A percentile compares a stretch with the other conserved stretches of the same genome.
Evolutionary conservation across 2,888 invertebrate genomes (phyloP).

Genomic region (Suillia variegata): DNA sequence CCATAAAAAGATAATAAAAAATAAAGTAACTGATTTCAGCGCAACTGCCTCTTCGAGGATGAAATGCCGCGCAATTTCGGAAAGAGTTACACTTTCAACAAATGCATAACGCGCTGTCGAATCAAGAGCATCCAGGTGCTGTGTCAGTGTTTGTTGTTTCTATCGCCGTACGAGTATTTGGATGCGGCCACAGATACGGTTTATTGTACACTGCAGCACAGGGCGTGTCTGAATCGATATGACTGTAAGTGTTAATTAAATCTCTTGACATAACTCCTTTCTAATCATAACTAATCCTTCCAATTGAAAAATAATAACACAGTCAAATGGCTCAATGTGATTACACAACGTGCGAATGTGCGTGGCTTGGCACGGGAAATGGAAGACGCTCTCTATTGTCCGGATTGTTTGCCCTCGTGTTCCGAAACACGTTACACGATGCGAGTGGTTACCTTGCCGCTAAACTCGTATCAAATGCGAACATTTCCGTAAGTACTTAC

Average conservation of each 20-base stretch:
- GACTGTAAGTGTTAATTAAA: conserved; percentile 56
- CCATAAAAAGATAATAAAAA: not conserved
- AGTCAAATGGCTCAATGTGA: conserved; percentile 61
- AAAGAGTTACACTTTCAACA: conserved; percentile 65
- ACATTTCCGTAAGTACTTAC: conserved; percentile 34
- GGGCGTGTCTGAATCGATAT: conserved; percentile 63
- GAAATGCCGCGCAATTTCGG: conserved; percentile 59
- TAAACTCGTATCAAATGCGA: conserved; percentile 21
- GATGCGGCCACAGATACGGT: conserved; percentile 30
- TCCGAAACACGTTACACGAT: conserved; percentile 64
- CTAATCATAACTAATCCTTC: too few species aligned
- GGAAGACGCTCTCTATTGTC: conserved; percentile 64
- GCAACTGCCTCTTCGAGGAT: conserved; percentile 65
- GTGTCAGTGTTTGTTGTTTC: conserved; percentile 68
- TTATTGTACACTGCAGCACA: conserved; percentile 49
- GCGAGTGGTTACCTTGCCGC: conserved; percentile 43
- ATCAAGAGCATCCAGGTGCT: conserved; percentile 62
- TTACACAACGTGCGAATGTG: conserved; percentile 46
- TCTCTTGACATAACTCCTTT: conserved; percentile 28
- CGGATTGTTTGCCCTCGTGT: conserved; percentile 66
- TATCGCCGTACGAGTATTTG: conserved; percentile 38
- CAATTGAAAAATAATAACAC: conserved; percentile 24
- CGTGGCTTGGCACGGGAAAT: conserved; percentile 61
- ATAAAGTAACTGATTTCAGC: conserved; percentile 52
- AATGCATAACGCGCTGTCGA: conserved; percentile 67